Evolutionary conservation across 2,888 invertebrate species (phyloP).

Genomic region (Entomobrya multifasciata): DNA sequence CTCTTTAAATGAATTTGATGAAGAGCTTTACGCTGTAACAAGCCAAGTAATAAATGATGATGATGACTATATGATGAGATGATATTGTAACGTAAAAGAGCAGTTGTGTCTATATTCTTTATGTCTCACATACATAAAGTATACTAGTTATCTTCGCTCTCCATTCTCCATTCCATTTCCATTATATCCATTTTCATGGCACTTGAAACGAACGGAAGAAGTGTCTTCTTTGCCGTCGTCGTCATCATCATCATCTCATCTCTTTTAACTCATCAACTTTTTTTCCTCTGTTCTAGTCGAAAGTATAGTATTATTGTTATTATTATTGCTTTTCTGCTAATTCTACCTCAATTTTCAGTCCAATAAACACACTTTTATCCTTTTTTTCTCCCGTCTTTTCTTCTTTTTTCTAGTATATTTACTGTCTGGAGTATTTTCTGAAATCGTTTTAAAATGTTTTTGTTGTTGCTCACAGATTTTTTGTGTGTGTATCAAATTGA

Average conservation of each 20-base stretch:
- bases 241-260: background rate
- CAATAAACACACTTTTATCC: background rate
- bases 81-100: background rate
- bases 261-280: background rate
- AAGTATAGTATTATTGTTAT: background rate
- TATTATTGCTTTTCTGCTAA: background rate
- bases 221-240: slow-evolving; percentile 21
- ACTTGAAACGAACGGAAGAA: slow-evolving; percentile 42
- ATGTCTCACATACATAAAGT: too few species aligned
- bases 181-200: slow-evolving; percentile 26
- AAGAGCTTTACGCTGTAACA: slow-evolving; percentile 11
- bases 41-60: background rate
- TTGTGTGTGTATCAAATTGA: slow-evolving; percentile 6
- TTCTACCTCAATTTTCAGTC: background rate
- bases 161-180: background rate
- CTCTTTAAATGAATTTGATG: slow-evolving; percentile 44
- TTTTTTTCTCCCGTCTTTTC: background rate
- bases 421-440: background rate
- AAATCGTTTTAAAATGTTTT: background rate
- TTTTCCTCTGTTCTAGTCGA: background rate
- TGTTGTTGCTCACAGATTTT: background rate
- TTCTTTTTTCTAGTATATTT: background rate
- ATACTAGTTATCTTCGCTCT: background rate
- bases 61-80: background rate
- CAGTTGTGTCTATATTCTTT: background rate